Conservation (phyloP, 2,888 invertebrate species). For the Phoronis australis region DNA sequence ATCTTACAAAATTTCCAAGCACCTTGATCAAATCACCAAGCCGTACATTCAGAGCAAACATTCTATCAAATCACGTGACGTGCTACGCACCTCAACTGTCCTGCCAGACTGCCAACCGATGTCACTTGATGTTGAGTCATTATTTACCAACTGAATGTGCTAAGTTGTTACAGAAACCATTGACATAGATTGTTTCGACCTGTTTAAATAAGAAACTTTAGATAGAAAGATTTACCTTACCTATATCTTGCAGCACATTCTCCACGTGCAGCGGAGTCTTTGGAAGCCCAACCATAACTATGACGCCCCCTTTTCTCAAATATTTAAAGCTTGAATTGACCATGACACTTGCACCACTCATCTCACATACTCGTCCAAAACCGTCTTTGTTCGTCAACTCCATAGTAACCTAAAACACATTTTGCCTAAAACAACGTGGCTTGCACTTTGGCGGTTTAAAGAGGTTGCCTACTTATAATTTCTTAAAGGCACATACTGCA, state of each 20-base stretch:
- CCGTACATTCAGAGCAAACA: no score
- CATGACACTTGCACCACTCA: constrained; percentile 34
- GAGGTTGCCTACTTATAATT: no score
- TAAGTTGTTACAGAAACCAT: no score
- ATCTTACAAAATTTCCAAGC: no score
- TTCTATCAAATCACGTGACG: no score
- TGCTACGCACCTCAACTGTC: not conserved
- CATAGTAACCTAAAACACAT: constrained; percentile 28
- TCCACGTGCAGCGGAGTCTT: constrained; percentile 42
- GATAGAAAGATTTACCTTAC: constrained; percentile 20
- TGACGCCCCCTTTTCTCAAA: constrained; percentile 39
- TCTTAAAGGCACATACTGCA: no score
- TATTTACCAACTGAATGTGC: no score
- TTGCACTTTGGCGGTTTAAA: no score
- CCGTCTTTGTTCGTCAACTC: constrained; percentile 34
- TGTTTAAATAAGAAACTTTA: no score
- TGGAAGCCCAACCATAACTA: constrained; percentile 38
- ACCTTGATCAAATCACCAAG: no score
- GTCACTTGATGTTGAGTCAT: no score
- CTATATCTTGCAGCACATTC: constrained; percentile 34
- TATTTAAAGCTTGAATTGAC: constrained; percentile 33
- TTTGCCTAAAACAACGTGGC: not conserved
- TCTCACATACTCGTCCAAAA: constrained; percentile 40
- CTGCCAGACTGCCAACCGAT: not conserved
- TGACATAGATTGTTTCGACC: no score